These are phyloP conservation scores for Eretmochelys imbricata DNA, from an alignment of 2,113 vertebrate genomes.

Conservation along the genomic window DNA sequence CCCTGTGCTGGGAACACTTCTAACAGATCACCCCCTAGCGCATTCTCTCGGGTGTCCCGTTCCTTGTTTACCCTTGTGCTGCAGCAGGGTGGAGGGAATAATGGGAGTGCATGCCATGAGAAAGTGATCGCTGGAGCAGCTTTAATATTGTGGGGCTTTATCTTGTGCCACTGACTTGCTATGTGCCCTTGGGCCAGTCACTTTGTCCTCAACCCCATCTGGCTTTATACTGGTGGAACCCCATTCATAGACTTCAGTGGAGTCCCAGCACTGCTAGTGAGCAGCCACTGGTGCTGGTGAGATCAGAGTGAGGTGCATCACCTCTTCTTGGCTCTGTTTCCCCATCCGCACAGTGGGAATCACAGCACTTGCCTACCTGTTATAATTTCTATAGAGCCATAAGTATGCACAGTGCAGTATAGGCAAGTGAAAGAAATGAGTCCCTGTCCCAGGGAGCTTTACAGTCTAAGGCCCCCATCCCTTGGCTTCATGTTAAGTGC, in stretches of 20 bases:
- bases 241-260: background rate
- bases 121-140: background rate
- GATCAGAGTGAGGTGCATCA: background rate
- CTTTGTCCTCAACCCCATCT: background rate
- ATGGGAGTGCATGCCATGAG: background rate
- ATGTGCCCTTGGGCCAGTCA: background rate
- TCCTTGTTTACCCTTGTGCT: background rate
- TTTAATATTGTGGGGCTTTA: fast-evolving
- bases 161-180: background rate
- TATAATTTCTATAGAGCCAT: background rate
- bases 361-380: background rate
- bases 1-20: background rate
- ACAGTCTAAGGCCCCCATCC: background rate
- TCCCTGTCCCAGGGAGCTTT: background rate
- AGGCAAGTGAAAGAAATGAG: background rate
- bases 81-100: background rate
- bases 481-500: background rate
- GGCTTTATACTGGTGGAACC: background rate
- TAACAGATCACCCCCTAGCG: no score
- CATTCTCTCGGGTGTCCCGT: background rate
- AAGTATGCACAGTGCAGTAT: background rate
- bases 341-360: background rate
- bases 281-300: background rate
- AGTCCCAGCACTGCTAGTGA: background rate
- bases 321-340: no score